These are phyloP conservation scores for Pomatorhinus ruficollis DNA, from an alignment of 2,113 vertebrate genomes.

Conservation along the genomic window DNA sequence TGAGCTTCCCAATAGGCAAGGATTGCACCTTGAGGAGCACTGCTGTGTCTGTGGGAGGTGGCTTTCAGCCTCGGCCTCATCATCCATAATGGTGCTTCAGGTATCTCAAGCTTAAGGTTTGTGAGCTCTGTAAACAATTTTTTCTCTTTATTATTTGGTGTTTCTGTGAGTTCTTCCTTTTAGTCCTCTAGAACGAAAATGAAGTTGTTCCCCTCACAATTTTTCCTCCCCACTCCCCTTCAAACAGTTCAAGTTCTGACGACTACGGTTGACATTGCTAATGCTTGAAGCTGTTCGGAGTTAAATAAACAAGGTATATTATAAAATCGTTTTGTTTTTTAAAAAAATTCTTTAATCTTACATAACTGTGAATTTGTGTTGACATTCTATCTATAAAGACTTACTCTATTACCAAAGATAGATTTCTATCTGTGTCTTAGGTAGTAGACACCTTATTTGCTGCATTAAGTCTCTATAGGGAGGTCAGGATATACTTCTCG, in stretches of 20 bases:
- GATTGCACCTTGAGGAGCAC: not conserved
- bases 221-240: not conserved
- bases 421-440: not conserved
- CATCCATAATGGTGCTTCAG: not conserved
- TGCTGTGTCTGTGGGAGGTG: not conserved
- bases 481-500: not conserved
- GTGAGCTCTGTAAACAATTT: rapidly evolving
- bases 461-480: not conserved
- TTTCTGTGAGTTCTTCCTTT: not conserved
- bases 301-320: not conserved
- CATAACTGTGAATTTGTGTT: not conserved
- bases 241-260: not conserved
- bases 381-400: not conserved
- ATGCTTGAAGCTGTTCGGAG: not conserved
- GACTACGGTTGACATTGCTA: not conserved
- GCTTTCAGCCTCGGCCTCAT: not conserved
- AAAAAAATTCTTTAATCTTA: not conserved
- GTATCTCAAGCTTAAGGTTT: not conserved
- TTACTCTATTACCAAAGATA: not conserved
- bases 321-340: not conserved
- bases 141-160: not conserved
- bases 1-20: not conserved
- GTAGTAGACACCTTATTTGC: not conserved
- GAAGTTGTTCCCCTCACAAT: not conserved
- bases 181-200: not conserved